phyloP scores from a whole-genome alignment of 2,797 vertebrate genomes.

The Epinephelus malabaricus region DNA sequence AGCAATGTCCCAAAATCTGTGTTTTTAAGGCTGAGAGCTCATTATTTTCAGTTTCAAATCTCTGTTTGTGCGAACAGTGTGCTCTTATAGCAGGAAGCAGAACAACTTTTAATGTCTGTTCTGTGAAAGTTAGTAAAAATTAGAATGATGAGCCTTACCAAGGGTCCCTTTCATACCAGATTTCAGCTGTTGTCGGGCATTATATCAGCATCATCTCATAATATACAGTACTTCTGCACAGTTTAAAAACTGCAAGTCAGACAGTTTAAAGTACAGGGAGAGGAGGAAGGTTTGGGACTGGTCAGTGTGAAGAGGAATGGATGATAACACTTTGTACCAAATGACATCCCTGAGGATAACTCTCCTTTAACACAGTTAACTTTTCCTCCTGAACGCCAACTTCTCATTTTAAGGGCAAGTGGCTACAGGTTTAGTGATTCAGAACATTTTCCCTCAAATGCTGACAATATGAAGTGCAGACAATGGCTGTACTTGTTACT shows the following conservation, averaged over 20 bases:
- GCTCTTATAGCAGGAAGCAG: background rate
- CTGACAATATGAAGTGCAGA: background rate
- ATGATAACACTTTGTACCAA: slow-evolving; percentile 26
- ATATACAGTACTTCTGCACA: background rate
- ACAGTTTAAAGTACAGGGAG: slow-evolving; percentile 1
- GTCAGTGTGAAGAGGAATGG: slow-evolving; percentile 15
- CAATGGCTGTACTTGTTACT: background rate
- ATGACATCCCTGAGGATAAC: slow-evolving; percentile 13
- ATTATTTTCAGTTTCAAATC: slow-evolving; percentile 47
- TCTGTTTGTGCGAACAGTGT: slow-evolving; percentile 5
- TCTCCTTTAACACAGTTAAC: slow-evolving; percentile 4
- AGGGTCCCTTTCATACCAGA: background rate
- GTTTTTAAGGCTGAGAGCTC: slow-evolving; percentile 10
- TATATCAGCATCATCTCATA: background rate
- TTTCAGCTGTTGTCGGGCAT: background rate
- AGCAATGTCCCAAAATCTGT: background rate
- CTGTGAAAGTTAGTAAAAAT: background rate
- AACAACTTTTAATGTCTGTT: slow-evolving; percentile 4
- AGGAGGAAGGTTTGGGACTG: background rate
- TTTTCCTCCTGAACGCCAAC: slow-evolving; percentile 3
- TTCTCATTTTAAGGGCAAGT: slow-evolving; percentile 12
- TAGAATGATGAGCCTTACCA: background rate
- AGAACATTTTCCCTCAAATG: background rate
- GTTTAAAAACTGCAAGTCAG: slow-evolving; percentile 27
- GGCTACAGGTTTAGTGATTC: background rate